These are phyloP conservation scores for Hirudinaria manillensis DNA, from an alignment of 2,888 invertebrate species.

Conservation along the genomic window DNA sequence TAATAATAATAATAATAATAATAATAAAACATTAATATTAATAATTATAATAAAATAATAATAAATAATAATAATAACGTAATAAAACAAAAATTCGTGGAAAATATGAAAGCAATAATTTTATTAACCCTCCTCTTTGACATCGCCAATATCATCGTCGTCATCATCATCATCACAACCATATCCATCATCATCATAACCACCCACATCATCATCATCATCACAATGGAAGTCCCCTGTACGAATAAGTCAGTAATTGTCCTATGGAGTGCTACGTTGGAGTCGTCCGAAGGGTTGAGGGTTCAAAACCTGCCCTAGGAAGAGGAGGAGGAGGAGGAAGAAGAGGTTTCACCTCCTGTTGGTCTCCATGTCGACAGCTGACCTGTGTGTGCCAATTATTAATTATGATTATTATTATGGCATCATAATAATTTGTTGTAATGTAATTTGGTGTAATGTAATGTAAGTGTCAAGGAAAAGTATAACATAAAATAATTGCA, in stretches of 20 bases:
- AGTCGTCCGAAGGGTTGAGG: neutral
- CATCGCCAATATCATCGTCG: neutral
- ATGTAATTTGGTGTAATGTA: no score
- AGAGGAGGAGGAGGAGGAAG: neutral
- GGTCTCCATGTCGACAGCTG: no score
- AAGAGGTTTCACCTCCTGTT: neutral
- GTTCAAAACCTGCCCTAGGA: neutral
- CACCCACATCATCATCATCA: neutral
- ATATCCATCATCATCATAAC: neutral
- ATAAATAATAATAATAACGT: neutral
- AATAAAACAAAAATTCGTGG: neutral
- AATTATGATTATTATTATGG: no score
- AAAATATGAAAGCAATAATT: no score
- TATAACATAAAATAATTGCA: no score
- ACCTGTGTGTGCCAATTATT: no score
- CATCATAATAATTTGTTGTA: no score
- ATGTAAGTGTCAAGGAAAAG: no score
- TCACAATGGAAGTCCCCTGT: neutral
- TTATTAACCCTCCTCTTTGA: neutral
- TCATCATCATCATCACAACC: neutral
- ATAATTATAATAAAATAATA: no score
- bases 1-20: no score
- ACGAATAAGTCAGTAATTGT: neutral
- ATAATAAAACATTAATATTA: no score
- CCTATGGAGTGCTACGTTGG: neutral